Evolutionary conservation across 2,797 vertebrate species (phyloP).

Genomic region (Pempheris klunzingeri): DNA sequence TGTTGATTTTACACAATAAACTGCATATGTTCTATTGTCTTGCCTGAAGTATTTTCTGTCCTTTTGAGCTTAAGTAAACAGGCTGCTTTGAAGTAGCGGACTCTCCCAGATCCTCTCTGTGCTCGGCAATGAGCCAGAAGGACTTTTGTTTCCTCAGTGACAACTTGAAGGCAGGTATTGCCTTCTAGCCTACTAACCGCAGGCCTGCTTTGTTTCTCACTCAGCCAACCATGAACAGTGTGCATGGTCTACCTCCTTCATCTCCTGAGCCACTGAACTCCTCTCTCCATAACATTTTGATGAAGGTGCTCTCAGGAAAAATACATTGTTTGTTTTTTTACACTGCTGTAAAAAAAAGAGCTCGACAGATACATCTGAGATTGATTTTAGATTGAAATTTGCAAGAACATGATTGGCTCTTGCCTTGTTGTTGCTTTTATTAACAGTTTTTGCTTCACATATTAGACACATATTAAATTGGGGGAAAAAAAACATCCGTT

Average conservation of each 20-base stretch:
- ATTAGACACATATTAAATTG: not conserved
- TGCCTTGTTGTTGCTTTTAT: not conserved
- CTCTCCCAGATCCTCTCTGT: slow-evolving; percentile 50
- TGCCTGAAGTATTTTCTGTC: slow-evolving; percentile 66
- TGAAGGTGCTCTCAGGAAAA: slow-evolving; percentile 52
- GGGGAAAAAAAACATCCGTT: not conserved
- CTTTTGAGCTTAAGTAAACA: slow-evolving; percentile 62
- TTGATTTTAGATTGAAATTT: slow-evolving; percentile 17
- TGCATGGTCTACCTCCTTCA: slow-evolving; percentile 56
- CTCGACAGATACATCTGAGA: not conserved
- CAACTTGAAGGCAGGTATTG: slow-evolving; percentile 61
- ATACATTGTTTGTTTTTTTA: slow-evolving; percentile 15
- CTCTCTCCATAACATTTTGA: slow-evolving; percentile 61
- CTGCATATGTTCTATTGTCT: slow-evolving; percentile 60
- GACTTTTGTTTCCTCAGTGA: slow-evolving; percentile 68
- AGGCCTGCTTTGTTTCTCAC: slow-evolving; percentile 70
- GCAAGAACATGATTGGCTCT: not conserved
- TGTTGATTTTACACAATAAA: slow-evolving; percentile 70
- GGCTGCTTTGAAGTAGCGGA: slow-evolving; percentile 58
- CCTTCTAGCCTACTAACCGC: slow-evolving; percentile 61
- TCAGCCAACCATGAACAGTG: slow-evolving; percentile 66
- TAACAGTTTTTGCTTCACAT: not conserved
- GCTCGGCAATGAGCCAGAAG: slow-evolving; percentile 55
- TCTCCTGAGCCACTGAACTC: slow-evolving; percentile 57
- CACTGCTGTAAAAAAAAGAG: too few species aligned